Base-by-base conservation (phyloP, 2,113 vertebrate species). In the Ctenomys sociabilis region DNA sequence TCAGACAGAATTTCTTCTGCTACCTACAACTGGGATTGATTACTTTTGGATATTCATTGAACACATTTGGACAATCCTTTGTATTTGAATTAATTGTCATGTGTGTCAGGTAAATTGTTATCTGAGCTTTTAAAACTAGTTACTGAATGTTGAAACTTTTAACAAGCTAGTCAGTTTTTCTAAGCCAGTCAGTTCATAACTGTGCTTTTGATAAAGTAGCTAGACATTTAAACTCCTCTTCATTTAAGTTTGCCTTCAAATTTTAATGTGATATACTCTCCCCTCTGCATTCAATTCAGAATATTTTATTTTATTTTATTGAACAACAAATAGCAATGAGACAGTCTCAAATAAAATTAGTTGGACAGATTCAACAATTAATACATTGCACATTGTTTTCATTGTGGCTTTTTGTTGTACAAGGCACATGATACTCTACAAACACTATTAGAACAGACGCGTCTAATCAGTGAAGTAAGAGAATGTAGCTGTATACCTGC, bases 191-290 rank as follows among this genome's bases (percentile, higher is more conserved):
- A 89, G 5, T 22, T 57, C n/a, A 83, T 86, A 82, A 88, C 16
- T 96, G 22, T 73, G 28, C 35, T 88, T 82, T 89, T 82, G 3
- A n/a, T 94, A 59, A 72, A 57, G 26, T 35, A 70, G 7, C 17
- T 43, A 19, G 45, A 72, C 40, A 82, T 26, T 95, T 91, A 86
- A 86, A 75, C 9, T 24, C 35, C 37, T 93, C 64, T 96, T 93
- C 72, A 80, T 90, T 93, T 90, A 88, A 61, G 7, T 17, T 87
- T 7, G 16, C 14, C 17, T 91, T 84, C 45, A 84, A 28, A 11
- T 92, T 96, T 91, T 94, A 64, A 13, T 66, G 64, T 91, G 54
- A 37, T 22, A 32, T 43, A 72, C 7, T 94, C 37, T 95, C 37
- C 37, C 61, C 5, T 84, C 4, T 94, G 19, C 32, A 43, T 93